Percentiles rank a stretch among this genome's conserved stretches.
Evolutionary conservation across 2,113 vertebrate species (phyloP).

Genomic region (Echinops telfairi): DNA sequence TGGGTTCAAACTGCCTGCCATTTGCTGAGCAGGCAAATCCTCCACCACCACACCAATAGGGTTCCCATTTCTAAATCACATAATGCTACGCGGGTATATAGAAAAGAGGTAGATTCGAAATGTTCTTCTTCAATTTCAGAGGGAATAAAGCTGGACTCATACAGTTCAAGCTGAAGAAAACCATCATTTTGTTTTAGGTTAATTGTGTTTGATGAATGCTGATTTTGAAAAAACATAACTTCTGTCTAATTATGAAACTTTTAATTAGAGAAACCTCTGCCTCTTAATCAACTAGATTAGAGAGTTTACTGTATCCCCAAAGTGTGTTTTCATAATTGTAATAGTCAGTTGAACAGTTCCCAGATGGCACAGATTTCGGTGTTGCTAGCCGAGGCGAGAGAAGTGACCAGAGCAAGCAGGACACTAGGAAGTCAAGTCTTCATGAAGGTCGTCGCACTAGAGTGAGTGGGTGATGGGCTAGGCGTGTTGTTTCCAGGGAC

Average conservation of each 20-base stretch:
- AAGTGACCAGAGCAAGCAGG: background rate
- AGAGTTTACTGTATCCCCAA: background rate
- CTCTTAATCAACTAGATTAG: slow-evolving; percentile 11
- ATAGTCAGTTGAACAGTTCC: background rate
- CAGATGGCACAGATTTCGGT: background rate
- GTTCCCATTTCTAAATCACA: background rate
- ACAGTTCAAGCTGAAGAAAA: background rate
- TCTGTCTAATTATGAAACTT: slow-evolving; percentile 37
- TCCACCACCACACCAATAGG: background rate
- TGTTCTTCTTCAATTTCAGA: background rate
- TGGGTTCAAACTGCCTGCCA: background rate
- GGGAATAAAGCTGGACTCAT: slow-evolving; percentile 24
- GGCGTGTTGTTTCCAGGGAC: too few relatives aligned
- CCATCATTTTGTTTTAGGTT: background rate
- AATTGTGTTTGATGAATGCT: background rate
- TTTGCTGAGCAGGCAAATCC: background rate
- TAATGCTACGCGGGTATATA: background rate
- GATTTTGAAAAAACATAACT: slow-evolving; percentile 15
- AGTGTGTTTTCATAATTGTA: background rate
- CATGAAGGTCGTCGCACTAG: too few relatives aligned
- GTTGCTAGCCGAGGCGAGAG: too few relatives aligned
- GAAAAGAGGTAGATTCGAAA: background rate
- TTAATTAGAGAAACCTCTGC: background rate
- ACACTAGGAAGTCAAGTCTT: too few relatives aligned
- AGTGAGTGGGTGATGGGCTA: too few relatives aligned